Percentiles rank a stretch among this genome's conserved stretches.
Evolutionary conservation across 2,888 invertebrate species (phyloP).

Genomic region (Nycteola revayana): DNA sequence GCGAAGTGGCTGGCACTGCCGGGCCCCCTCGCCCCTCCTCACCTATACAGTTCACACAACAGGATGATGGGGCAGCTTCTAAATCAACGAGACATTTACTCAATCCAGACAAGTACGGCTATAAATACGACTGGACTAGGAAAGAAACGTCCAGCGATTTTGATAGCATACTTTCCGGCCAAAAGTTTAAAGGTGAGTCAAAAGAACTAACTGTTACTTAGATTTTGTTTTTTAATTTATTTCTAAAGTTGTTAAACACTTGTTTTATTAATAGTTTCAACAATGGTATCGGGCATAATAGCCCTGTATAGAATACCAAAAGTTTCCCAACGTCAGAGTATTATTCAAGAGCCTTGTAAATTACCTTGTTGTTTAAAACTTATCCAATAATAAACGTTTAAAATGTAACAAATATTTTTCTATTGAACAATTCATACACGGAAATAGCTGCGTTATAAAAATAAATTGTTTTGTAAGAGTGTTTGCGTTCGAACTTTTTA

Average conservation of each 20-base stretch:
- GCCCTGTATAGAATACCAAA: too few species aligned
- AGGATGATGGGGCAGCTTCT: conserved; percentile 88
- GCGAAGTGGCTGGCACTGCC: conserved; percentile 87
- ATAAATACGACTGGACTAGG: conserved; percentile 82
- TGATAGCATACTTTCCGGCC: conserved; percentile 62
- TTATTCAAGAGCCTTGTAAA: too few species aligned
- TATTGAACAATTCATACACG: conserved; percentile 7
- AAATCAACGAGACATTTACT: conserved; percentile 91
- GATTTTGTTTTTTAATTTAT: too few species aligned
- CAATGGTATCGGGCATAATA: too few species aligned
- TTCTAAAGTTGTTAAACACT: too few species aligned
- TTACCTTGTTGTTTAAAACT: too few species aligned
- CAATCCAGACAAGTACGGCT: conserved; percentile 86
- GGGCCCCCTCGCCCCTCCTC: conserved; percentile 89
- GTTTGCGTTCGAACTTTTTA: conserved; percentile 36
- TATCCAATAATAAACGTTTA: too few species aligned
- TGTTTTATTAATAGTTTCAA: too few species aligned
- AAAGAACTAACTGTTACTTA: too few species aligned
- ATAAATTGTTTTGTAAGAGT: conserved; percentile 24
- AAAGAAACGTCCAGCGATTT: conserved; percentile 78
- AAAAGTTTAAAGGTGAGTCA: conserved; percentile 68
- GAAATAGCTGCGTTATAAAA: too few species aligned
- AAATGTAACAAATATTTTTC: conserved; percentile 7
- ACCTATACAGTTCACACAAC: conserved; percentile 89
- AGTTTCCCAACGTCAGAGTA: too few species aligned